These are phyloP conservation scores for Frankliniella intonsa DNA, from an alignment of 2,888 invertebrate species.

Conservation along the genomic window DNA sequence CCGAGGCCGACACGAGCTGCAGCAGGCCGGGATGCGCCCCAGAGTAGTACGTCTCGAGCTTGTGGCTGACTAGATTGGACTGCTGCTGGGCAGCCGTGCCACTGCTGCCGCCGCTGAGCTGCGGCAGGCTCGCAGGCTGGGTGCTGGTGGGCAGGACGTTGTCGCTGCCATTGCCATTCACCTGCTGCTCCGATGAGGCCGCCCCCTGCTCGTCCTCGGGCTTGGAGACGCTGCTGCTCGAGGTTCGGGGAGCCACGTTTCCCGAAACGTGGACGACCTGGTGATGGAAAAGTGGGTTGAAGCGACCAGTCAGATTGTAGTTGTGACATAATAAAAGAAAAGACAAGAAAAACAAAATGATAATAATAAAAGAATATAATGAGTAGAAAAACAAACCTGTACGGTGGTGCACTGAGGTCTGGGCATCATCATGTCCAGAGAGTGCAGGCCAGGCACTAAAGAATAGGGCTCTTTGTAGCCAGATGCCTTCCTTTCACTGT, in stretches of 20 bases:
- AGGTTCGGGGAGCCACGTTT: neutral
- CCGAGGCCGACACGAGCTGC: neutral
- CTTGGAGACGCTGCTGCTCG: neutral
- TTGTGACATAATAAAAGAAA: too few relatives aligned
- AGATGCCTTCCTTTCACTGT: neutral
- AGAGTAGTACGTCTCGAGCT: neutral
- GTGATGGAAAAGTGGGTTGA: neutral
- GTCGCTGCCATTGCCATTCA: neutral
- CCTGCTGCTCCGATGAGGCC: neutral
- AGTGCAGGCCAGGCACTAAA: neutral
- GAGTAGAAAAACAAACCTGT: neutral
- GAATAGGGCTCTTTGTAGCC: neutral
- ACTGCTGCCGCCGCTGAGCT: neutral
- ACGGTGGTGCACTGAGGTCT: neutral
- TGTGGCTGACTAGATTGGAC: neutral
- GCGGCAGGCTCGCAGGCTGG: neutral
- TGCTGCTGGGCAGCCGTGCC: neutral
- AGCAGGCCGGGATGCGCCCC: neutral
- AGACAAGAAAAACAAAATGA: too few relatives aligned
- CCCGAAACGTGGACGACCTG: neutral
- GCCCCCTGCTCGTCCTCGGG: neutral
- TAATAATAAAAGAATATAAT: too few relatives aligned
- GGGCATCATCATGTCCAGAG: neutral
- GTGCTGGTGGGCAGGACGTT: neutral
- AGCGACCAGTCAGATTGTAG: too few relatives aligned